Evolutionary conservation across 1,140 invertebrate species (phyloP).

Genomic region (Lanistes nyassanus): DNA sequence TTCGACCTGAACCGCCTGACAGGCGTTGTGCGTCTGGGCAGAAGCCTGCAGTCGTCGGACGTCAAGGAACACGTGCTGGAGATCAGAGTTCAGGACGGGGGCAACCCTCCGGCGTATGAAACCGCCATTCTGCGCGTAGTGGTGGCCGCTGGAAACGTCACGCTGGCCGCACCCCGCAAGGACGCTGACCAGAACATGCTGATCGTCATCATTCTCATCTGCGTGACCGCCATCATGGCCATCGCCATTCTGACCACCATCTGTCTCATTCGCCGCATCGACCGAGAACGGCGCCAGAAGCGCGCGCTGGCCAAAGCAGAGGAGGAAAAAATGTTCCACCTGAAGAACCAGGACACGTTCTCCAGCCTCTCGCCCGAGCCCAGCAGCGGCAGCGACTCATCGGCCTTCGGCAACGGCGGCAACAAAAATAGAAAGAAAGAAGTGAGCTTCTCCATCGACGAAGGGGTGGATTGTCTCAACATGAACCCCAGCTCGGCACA

Average conservation of each 20-base stretch:
- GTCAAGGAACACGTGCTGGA: slow-evolving; percentile 42
- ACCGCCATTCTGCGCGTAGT: slow-evolving; percentile 18
- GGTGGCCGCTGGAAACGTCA: slow-evolving; percentile 27
- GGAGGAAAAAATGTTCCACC: slow-evolving; percentile 37
- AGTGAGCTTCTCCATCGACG: slow-evolving; percentile 38
- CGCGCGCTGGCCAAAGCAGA: slow-evolving; percentile 13
- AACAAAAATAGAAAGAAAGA: slow-evolving; percentile 29
- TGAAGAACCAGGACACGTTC: slow-evolving; percentile 32
- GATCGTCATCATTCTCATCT: slow-evolving; percentile 36
- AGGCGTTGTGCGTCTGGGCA: slow-evolving; percentile 45
- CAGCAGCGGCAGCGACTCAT: background rate
- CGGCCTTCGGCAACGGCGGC: background rate
- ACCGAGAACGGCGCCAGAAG: slow-evolving; percentile 25
- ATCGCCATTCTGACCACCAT: slow-evolving; percentile 35
- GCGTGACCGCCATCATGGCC: slow-evolving; percentile 32
- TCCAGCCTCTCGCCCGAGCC: slow-evolving; percentile 16
- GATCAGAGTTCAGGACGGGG: slow-evolving; percentile 49
- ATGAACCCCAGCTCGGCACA: slow-evolving; percentile 26
- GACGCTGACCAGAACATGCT: slow-evolving; percentile 29
- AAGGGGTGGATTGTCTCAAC: slow-evolving; percentile 29
- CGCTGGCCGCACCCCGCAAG: background rate
- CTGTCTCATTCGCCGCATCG: slow-evolving; percentile 33
- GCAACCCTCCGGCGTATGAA: slow-evolving; percentile 28
- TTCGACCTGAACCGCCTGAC: slow-evolving; percentile 47
- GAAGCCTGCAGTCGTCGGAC: slow-evolving; percentile 37